Conservation (phyloP, 2,888 invertebrate genomes). For the Bombylius discolor region DNA sequence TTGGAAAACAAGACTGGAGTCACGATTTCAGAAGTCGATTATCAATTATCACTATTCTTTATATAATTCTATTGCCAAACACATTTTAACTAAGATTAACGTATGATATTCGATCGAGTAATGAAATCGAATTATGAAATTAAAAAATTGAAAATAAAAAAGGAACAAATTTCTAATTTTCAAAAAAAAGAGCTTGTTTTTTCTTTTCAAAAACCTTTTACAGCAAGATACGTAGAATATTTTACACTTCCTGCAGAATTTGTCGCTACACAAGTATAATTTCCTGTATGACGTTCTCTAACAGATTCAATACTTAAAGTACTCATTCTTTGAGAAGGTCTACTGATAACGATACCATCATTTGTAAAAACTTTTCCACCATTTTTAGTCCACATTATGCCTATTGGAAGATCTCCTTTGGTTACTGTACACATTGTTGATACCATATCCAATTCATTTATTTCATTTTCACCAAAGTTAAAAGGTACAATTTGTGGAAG, state of each 20-base stretch:
- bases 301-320: conserved; percentile 57
- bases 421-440: conserved; percentile 57
- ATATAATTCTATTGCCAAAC: too few species aligned
- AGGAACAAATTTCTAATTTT: too few species aligned
- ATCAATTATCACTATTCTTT: too few species aligned
- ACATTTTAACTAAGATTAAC: too few species aligned
- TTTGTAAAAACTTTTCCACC: conserved; percentile 43
- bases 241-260: conserved; percentile 56
- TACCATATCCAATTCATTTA: conserved; percentile 64
- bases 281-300: conserved; percentile 56
- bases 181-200: too few species aligned
- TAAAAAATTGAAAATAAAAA: too few species aligned
- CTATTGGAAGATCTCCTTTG: conserved; percentile 69
- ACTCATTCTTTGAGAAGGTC: conserved; percentile 49
- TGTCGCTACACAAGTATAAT: conserved; percentile 60
- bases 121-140: too few species aligned
- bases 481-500: conserved; percentile 68
- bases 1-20: too few species aligned
- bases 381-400: conserved; percentile 53
- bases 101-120: too few species aligned
- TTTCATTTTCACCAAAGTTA: conserved; percentile 59
- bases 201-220: conserved; percentile 46
- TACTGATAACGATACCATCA: conserved; percentile 46
- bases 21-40: too few species aligned
- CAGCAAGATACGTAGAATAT: conserved; percentile 54